Evolutionary conservation across 2,888 invertebrate species (phyloP).

Genomic region (Ochropleura leucogaster): DNA sequence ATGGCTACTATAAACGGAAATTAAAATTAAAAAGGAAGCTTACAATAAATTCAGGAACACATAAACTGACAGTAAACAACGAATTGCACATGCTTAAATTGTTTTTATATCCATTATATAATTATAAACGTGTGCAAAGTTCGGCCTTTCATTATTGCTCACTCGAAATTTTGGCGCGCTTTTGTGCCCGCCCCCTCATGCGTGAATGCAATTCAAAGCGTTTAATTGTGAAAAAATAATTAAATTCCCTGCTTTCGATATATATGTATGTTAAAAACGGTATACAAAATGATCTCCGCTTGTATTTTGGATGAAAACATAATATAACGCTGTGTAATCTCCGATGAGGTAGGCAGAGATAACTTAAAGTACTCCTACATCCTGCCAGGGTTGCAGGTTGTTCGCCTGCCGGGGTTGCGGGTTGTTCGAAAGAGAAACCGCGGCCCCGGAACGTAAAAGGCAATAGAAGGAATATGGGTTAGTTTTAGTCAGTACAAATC

Average conservation of each 20-base stretch:
- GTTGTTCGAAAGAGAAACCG: no score
- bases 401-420: no score
- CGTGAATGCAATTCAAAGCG: conserved; percentile 57
- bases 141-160: conserved; percentile 38
- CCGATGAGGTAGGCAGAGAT: neutral
- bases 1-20: neutral
- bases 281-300: neutral
- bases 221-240: conserved; percentile 63
- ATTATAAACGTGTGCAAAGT: conserved; percentile 33
- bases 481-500: no score
- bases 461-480: no score
- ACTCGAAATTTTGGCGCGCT: conserved; percentile 53
- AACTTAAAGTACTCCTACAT: neutral
- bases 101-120: conserved; percentile 28
- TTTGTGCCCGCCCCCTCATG: conserved; percentile 47
- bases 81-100: neutral
- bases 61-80: neutral
- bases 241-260: conserved; percentile 45
- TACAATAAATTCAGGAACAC: neutral
- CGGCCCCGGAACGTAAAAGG: no score
- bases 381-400: no score
- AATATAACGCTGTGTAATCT: neutral
- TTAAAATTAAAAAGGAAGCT: neutral
- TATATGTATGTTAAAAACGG: neutral
- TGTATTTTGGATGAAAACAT: neutral